Evolutionary conservation across 2,888 invertebrate genomes (phyloP).

Genomic region (Anthophora plumipes): DNA sequence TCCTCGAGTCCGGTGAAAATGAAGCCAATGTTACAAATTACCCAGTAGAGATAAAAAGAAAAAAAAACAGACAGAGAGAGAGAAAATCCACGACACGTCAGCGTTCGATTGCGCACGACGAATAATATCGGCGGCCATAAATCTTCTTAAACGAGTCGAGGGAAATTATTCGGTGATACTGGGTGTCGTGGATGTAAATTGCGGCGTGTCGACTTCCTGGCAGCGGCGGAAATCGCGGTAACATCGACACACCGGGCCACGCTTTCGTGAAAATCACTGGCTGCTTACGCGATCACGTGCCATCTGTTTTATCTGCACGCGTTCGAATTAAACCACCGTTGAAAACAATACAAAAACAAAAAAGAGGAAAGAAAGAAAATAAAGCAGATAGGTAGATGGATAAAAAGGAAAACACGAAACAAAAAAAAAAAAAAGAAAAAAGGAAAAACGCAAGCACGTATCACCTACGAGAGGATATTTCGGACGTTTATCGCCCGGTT

Average conservation of each 20-base stretch:
- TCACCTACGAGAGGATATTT: conserved; percentile 43
- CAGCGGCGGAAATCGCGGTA: conserved; percentile 24
- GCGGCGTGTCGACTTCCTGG: conserved; percentile 38
- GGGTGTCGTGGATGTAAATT: conserved; percentile 33
- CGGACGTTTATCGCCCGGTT: conserved; percentile 64
- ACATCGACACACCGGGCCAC: conserved; percentile 12
- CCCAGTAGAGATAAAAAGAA: neutral
- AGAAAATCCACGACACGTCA: conserved; percentile 1
- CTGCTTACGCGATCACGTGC: conserved; percentile 45
- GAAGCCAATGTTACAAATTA: neutral
- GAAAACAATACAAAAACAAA: neutral
- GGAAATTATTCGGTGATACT: conserved; percentile 28
- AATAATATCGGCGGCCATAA: conserved; percentile 31
- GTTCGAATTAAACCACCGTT: neutral
- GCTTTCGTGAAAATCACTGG: conserved; percentile 27
- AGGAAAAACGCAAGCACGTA: conserved; percentile 21
- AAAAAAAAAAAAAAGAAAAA: too few relatives aligned
- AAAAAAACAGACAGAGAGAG: neutral
- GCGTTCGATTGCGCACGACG: neutral
- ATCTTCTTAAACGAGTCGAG: conserved; percentile 26
- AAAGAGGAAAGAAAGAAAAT: neutral
- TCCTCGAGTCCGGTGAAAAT: neutral
- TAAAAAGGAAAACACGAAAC: conserved; percentile 1
- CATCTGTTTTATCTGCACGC: conserved; percentile 24
- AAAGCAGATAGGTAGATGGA: neutral